A percentile compares a stretch with the other conserved stretches of the same genome.
phyloP scores from a whole-genome alignment of 2,113 vertebrate genomes.

The Rostratula benghalensis region DNA sequence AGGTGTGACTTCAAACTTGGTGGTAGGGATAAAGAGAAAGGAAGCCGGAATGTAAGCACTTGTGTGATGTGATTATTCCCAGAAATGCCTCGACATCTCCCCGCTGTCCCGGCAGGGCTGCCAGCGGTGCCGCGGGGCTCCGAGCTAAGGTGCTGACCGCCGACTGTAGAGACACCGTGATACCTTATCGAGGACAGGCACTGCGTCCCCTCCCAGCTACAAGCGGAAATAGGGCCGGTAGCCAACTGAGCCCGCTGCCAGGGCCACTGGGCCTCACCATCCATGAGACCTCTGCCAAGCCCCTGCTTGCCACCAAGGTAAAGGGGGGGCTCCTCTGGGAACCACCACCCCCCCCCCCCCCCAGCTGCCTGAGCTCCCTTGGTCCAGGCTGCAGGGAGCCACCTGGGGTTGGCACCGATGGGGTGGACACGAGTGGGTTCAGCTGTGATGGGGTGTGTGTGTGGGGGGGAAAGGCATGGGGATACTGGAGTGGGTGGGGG shows the following conservation, averaged over 20 bases:
- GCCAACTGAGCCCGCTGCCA: slow-evolving; percentile 46
- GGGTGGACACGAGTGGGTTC: not conserved
- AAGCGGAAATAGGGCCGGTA: slow-evolving; percentile 74
- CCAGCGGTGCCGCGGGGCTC: slow-evolving; percentile 59
- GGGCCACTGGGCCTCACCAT: not conserved
- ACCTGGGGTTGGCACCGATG: not conserved
- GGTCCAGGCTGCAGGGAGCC: not conserved
- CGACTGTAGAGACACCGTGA: slow-evolving; percentile 62
- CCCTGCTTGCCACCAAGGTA: slow-evolving; percentile 28
- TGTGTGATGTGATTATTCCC: slow-evolving; percentile 99
- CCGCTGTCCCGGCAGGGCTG: slow-evolving; percentile 69
- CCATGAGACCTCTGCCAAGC: slow-evolving; percentile 11
- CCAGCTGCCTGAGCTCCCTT: too few relatives aligned
- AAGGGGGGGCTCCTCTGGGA: not conserved
- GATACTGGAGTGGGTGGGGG: not conserved
- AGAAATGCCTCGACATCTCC: slow-evolving; percentile 90
- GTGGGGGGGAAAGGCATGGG: not conserved
- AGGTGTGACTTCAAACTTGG: slow-evolving; percentile 78
- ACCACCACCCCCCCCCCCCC: too few relatives aligned
- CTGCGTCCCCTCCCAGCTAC: slow-evolving; percentile 69
- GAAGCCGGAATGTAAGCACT: slow-evolving; percentile 87
- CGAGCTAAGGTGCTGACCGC: slow-evolving; percentile 56
- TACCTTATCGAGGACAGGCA: slow-evolving; percentile 81
- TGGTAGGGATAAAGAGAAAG: slow-evolving; percentile 75
- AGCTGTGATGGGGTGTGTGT: not conserved